phyloP scores from a whole-genome alignment of 37 sponge, comb jelly and placozoan genomes.

The Cladorhizidae sp. region DNA sequence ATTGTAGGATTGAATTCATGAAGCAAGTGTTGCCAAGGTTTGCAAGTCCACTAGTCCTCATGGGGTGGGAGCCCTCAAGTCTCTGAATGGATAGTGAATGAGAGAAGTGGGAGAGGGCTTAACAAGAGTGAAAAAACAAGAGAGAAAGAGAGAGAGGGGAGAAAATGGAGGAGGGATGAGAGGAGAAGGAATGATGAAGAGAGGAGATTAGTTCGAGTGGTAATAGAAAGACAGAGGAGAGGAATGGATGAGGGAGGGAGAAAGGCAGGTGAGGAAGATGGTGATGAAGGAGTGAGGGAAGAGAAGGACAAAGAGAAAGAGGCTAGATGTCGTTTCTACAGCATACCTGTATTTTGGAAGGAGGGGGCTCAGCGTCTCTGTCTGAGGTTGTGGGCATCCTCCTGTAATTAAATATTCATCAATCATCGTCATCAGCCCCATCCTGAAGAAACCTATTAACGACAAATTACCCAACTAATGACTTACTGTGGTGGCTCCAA shows the following conservation, averaged over 20 bases:
- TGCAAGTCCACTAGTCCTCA: slow-evolving; percentile 54
- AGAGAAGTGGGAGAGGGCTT: too few species aligned
- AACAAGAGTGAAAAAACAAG: too few species aligned
- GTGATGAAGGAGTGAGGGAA: too few species aligned
- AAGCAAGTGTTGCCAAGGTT: slow-evolving; percentile 86
- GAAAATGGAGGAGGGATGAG: too few species aligned
- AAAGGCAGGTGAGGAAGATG: too few species aligned
- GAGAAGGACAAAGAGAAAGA: too few species aligned
- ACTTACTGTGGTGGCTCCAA: slow-evolving; percentile 1
- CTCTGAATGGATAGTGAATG: background rate
- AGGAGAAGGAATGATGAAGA: too few species aligned
- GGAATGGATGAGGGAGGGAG: too few species aligned
- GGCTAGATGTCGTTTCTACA: too few species aligned
- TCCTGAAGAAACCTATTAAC: background rate
- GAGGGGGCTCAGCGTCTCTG: background rate
- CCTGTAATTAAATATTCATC: background rate
- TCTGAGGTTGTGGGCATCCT: background rate
- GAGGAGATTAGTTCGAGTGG: too few species aligned
- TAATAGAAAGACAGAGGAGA: too few species aligned
- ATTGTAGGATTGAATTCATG: slow-evolving; percentile 82
- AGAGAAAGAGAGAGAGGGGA: too few species aligned
- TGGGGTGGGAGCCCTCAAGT: background rate
- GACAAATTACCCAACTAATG: background rate
- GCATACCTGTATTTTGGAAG: background rate
- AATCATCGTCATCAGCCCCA: background rate